Evolutionary conservation across 2,888 invertebrate genomes (phyloP).

Genomic region (Caenorhabditis sp.): DNA sequence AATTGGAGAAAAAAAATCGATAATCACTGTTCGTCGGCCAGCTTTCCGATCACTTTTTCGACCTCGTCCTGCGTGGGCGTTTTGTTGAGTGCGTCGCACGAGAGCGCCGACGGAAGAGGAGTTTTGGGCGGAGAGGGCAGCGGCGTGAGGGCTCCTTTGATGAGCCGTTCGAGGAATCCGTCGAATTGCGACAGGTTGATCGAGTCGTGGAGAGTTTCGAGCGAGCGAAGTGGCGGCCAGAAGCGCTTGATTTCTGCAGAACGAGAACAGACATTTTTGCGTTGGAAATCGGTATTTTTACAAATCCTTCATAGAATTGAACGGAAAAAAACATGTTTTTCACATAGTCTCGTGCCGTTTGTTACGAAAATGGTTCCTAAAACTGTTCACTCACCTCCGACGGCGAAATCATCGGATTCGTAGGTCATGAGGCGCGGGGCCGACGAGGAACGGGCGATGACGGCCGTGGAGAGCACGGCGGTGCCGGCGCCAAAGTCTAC

Average conservation of each 20-base stretch:
- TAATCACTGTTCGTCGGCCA: conserved; percentile 17
- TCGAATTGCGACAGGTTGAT: conserved; percentile 61
- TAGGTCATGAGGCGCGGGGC: conserved; percentile 79
- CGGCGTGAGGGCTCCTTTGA: conserved; percentile 60
- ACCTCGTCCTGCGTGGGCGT: conserved; percentile 54
- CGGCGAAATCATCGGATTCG: conserved; percentile 73
- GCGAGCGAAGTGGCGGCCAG: conserved; percentile 93
- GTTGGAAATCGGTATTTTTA: background rate
- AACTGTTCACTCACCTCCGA: conserved; percentile 67
- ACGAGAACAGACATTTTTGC: background rate
- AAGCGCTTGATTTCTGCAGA: conserved; percentile 80
- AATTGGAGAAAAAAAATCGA: conserved; percentile 1
- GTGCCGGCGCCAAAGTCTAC: conserved; percentile 65
- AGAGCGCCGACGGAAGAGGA: conserved; percentile 52
- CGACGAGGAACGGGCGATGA: conserved; percentile 80
- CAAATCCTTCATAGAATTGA: background rate
- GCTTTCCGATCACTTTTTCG: conserved; percentile 41
- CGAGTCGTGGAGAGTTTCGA: conserved; percentile 94
- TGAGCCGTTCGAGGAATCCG: conserved; percentile 56
- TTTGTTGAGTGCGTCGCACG: conserved; percentile 49
- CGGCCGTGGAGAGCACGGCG: conserved; percentile 79
- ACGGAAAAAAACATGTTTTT: background rate
- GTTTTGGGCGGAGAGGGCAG: conserved; percentile 66
- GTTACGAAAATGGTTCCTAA: background rate
- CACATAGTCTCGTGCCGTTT: no score